Evolutionary conservation across 2,888 invertebrate genomes (phyloP).

Genomic region (Oscheius myriophilus): DNA sequence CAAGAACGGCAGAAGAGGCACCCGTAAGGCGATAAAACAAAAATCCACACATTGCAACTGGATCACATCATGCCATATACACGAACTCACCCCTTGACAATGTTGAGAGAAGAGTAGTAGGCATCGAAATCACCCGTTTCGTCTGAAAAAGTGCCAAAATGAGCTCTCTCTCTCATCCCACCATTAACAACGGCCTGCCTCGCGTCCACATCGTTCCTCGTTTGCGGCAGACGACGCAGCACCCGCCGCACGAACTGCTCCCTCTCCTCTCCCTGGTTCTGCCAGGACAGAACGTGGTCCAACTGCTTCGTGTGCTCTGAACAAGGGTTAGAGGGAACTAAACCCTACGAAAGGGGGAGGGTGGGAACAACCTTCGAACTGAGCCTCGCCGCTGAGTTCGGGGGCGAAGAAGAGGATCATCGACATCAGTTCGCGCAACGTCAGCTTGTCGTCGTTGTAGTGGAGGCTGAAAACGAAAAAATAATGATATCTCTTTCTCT

Average conservation of each 20-base stretch:
- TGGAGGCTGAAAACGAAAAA: slow-evolving; percentile 16
- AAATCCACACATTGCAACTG: too few species aligned
- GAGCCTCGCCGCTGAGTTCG: background rate
- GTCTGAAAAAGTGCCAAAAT: too few species aligned
- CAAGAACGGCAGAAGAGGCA: too few species aligned
- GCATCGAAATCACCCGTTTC: too few species aligned
- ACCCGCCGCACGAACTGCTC: background rate
- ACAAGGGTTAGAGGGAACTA: background rate
- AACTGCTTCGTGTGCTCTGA: slow-evolving; percentile 1
- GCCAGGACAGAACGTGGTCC: background rate
- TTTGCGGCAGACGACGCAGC: background rate
- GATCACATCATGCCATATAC: too few species aligned
- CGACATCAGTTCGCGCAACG: slow-evolving; percentile 9
- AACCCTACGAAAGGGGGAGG: too few species aligned
- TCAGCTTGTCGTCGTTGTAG: slow-evolving; percentile 10
- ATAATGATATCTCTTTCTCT: too few species aligned
- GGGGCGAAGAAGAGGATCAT: slow-evolving; percentile 18
- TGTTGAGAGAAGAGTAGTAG: too few species aligned
- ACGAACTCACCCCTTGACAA: too few species aligned
- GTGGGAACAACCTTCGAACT: background rate
- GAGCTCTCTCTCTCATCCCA: too few species aligned
- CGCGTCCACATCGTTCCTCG: background rate
- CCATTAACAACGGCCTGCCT: background rate
- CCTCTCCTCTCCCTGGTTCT: background rate
- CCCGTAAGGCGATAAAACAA: too few species aligned